Percentiles rank a stretch among this genome's conserved stretches.
Conservation (phyloP, 2,113 vertebrate species). For the Micromys minutus region DNA sequence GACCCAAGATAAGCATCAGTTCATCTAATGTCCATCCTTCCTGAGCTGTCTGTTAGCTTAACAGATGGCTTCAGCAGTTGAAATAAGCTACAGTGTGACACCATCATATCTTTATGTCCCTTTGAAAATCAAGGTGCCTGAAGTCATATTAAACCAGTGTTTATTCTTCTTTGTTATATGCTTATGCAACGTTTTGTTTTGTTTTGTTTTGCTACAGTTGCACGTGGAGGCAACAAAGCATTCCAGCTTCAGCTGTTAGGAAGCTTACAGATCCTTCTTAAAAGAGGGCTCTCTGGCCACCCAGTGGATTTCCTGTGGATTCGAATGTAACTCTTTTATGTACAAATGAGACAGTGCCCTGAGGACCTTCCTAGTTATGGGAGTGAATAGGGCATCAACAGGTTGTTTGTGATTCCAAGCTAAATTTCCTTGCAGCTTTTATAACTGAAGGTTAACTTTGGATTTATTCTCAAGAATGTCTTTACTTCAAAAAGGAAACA, state of each 20-base stretch:
- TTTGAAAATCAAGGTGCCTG: background rate
- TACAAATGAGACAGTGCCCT: background rate
- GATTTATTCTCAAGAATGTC: background rate
- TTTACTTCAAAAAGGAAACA: background rate
- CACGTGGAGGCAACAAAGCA: background rate
- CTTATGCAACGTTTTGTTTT: constrained; percentile 9
- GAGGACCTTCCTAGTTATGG: background rate
- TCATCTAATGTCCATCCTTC: background rate
- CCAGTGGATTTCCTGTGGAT: background rate
- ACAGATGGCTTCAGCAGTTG: background rate
- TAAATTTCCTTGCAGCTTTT: background rate
- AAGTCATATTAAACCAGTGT: background rate
- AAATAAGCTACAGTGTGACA: background rate
- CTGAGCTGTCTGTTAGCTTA: background rate
- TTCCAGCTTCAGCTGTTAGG: background rate
- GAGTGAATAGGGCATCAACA: background rate
- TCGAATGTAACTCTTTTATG: background rate
- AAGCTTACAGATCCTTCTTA: background rate
- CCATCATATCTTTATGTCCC: background rate
- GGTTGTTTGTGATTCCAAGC: constrained; percentile 19
- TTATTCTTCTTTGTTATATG: background rate
- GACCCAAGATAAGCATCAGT: background rate
- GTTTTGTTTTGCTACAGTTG: background rate
- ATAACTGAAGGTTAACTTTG: background rate
- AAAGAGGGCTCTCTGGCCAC: background rate